Base-by-base conservation (phyloP, 2,113 vertebrate species). In the Leptosomus discolor region DNA sequence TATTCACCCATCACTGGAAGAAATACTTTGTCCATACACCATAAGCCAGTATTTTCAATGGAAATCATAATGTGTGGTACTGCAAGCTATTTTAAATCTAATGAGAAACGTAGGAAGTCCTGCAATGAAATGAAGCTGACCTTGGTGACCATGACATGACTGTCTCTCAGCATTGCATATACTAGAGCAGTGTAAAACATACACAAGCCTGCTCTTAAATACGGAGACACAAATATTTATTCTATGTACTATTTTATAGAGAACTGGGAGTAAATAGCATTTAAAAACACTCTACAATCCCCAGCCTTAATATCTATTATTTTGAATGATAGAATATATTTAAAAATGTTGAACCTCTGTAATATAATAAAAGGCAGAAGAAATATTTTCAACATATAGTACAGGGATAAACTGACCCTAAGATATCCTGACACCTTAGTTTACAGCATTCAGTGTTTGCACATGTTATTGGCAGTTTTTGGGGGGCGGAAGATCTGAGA, bases 91-190 rank as follows among this genome's bases (percentile, higher is more conserved):
- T 92, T 88, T 86, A 92, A 93, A 87, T 64, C 56, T 89, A 46
- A 81, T 94, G 80, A 92, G 80, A 96, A 92, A 94, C 57, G 8
- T 76, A 64, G 32, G 14, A 74, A 96, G 82, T 75, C 51, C 56
- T 81, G 43, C 34, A 89, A 60, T 39, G 65, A 80, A 87, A 58
- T 64, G 45, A 50, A 90, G 34, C 48, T 94, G 83, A 78, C 76
- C 43, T 71, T 64, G n/a, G 41, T 80, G 79, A 80, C 58, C 8
- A 23, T 12, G 30, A 14, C 8, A 23, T 12, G 30, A 14, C 56
- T 78, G 21, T 80, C 51, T 85, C 30, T 85, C 50, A 88, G 41
- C 46, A 39, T 70, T 41, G 17, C 24, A 30, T n/a, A 23, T 30
- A 67, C 21, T n/a, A 76, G 18, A 22, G 13, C 37, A 64, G n/a